Conservation (phyloP, 2,888 invertebrate species). For the Mesopsocus fuscifrons region DNA sequence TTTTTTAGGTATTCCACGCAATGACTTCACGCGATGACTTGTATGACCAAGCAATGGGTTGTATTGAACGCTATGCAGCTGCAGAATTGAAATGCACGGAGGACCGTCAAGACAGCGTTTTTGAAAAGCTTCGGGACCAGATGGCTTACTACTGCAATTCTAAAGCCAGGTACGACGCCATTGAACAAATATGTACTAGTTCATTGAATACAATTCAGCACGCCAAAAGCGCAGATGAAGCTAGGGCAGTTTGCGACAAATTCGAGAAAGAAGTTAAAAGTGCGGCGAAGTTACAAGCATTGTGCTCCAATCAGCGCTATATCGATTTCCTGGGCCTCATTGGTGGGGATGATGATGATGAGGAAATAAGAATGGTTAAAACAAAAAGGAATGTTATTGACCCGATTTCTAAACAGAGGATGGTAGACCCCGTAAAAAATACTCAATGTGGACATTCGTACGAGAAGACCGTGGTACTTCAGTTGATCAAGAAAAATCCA, state of each 20-base stretch:
- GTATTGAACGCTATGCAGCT: neutral
- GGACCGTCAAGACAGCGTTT: neutral
- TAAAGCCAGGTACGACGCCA: neutral
- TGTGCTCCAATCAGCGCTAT: neutral
- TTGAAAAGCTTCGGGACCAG: neutral
- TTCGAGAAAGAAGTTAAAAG: neutral
- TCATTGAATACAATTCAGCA: neutral
- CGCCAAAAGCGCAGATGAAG: neutral
- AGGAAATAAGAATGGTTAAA: neutral
- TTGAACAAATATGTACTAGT: neutral
- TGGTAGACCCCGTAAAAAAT: conserved; percentile 6
- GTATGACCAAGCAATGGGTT: neutral
- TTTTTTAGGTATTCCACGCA: neutral
- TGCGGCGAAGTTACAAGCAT: neutral
- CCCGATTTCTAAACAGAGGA: conserved; percentile 1
- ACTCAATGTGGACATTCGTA: conserved; percentile 7
- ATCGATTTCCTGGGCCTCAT: neutral
- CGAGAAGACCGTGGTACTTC: neutral
- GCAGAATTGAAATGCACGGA: neutral
- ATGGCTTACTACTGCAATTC: neutral
- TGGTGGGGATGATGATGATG: neutral
- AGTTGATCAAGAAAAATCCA: conserved; percentile 1
- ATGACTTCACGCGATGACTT: neutral
- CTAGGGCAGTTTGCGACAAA: neutral
- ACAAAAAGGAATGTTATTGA: neutral